Evolutionary conservation across 1,140 invertebrate genomes (phyloP), one percentile per base, ranked within the genome.

Genomic region (Drosophila sechellia): DNA sequence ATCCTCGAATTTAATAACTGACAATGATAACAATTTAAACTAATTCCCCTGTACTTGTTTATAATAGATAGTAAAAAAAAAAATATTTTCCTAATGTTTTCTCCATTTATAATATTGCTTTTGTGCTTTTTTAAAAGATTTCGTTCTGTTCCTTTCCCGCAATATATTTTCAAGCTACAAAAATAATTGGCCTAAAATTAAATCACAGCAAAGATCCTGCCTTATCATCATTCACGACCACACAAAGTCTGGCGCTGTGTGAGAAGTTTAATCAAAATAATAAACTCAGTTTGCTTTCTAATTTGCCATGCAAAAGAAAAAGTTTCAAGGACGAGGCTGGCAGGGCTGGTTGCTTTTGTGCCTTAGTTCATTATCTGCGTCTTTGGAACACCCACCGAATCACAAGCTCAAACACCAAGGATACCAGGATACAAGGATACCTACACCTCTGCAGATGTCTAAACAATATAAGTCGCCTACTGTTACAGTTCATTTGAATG

Each of bases 181-280:
- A 35, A 50, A 64, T 68, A 25, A 35, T 66, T 45, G 64, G 37
- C 56, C 40, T 69, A 69, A 58, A 60, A 37, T 25, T 37, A 53
- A 58, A 48, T 57, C 13, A 27, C 43, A 73, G 49, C 52, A 53
- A 60, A 58, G 73, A 49, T 65, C 34, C 37, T 31, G 46, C 39
- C 55, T 52, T 48, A 77, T 77, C 57, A 63, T 78, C 46, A 83
- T 73, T 55, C 43, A 81, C 48, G 76, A 49, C 46, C 59, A 65
- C 58, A 69, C 49, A 59, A 54, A 59, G 68, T 61, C 22, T 42
- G 37, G 50, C 57, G 50, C 73, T 59, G 60, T 69, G 60, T 45
- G 43, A 59, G 61, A 81, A 73, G 75, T 78, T 81, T 74, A 69
- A 81, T 74, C 73, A 81, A 77, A 81, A 83, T 59, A 79, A 70